These are phyloP conservation scores for Narcine bancroftii DNA, from an alignment of 2,113 vertebrate genomes.

Conservation along the genomic window DNA sequence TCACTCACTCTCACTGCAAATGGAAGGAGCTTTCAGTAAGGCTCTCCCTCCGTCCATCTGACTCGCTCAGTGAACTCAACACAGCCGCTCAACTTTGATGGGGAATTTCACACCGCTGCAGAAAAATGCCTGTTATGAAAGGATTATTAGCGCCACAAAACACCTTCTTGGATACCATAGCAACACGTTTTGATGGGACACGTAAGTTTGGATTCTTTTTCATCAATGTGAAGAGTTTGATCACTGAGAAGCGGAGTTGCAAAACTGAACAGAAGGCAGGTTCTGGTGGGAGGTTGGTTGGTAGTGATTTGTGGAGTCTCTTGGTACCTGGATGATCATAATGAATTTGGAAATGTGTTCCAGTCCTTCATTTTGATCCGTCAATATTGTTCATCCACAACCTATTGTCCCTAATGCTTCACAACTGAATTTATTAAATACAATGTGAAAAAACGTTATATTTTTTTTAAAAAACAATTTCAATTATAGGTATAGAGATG, in stretches of 20 bases:
- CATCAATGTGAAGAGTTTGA: background rate
- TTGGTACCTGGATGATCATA: background rate
- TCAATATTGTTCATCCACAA: background rate
- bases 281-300: background rate
- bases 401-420: background rate
- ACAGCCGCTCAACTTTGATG: constrained; percentile 77
- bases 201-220: constrained; percentile 70
- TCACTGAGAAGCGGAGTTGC: background rate
- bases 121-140: constrained; percentile 98
- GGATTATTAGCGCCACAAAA: constrained; percentile 96
- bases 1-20: background rate
- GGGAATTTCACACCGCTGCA: constrained; percentile 73
- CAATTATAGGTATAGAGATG: background rate
- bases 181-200: constrained; percentile 95
- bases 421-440: too few species aligned
- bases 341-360: background rate
- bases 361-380: background rate
- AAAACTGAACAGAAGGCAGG: background rate
- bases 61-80: background rate
- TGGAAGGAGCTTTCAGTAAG: background rate
- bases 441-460: too few species aligned
- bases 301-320: background rate
- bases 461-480: too few species aligned
- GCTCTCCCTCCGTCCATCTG: background rate
- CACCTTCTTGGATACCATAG: constrained; percentile 96